A percentile compares a stretch with the other conserved stretches of the same genome.
Conservation (phyloP, 2,113 vertebrate species). For the Periophthalmodon schlosseri region DNA sequence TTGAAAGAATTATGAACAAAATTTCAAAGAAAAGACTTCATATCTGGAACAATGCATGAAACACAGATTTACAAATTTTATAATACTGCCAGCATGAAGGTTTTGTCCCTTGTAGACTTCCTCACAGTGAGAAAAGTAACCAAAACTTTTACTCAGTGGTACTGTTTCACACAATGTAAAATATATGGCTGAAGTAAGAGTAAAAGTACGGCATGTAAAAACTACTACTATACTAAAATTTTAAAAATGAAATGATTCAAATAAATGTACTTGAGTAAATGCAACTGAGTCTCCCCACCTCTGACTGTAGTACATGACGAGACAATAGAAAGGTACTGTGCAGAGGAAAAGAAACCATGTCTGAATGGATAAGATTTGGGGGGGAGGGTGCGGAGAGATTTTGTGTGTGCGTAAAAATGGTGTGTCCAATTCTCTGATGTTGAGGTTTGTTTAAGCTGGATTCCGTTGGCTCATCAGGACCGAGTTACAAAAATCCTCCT, state of each 20-base stretch:
- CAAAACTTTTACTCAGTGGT: too few relatives aligned
- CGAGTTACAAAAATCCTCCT: constrained; percentile 77
- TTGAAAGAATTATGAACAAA: too few relatives aligned
- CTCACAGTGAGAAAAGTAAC: too few relatives aligned
- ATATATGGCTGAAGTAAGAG: too few relatives aligned
- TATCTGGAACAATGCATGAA: background rate
- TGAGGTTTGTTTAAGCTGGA: constrained; percentile 81
- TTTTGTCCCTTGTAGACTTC: background rate
- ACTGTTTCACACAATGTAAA: too few relatives aligned
- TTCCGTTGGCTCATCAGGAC: constrained; percentile 77
- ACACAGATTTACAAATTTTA: background rate
- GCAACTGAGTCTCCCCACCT: background rate
- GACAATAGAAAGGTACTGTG: constrained; percentile 26
- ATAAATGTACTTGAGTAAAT: background rate
- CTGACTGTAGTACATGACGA: background rate
- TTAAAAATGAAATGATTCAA: background rate
- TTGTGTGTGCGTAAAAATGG: constrained; percentile 23
- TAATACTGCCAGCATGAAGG: background rate
- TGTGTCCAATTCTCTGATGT: constrained; percentile 71
- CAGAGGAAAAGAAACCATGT: constrained; percentile 23
- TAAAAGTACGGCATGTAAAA: background rate
- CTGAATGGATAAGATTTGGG: constrained; percentile 16
- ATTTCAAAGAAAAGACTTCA: background rate
- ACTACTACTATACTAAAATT: background rate
- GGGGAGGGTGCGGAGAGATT: constrained; percentile 18